Evolutionary conservation across 1,140 invertebrate genomes (phyloP).

Genomic region (Drosophila equinoxialis): DNA sequence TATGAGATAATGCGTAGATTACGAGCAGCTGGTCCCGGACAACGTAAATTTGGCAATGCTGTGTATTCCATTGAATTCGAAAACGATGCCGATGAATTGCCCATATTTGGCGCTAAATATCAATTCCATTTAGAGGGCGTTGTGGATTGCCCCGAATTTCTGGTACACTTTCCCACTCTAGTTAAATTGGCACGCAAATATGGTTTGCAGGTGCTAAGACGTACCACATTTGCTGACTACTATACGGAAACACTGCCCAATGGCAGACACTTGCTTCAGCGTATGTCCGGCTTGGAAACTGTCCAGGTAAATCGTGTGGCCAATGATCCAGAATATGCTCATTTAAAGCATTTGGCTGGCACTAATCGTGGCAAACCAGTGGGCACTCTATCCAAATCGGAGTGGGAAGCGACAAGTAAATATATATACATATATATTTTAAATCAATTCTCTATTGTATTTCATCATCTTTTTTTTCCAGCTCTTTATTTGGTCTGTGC

Average conservation of each 20-base stretch:
- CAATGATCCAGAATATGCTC: slow-evolving; percentile 88
- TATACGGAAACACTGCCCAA: slow-evolving; percentile 87
- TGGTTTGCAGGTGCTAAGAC: slow-evolving; percentile 90
- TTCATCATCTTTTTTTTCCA: slow-evolving; percentile 76
- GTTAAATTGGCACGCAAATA: slow-evolving; percentile 91
- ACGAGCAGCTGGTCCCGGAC: slow-evolving; percentile 84
- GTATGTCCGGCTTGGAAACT: slow-evolving; percentile 90
- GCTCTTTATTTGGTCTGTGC: slow-evolving; percentile 93
- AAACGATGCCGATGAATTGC: slow-evolving; percentile 87
- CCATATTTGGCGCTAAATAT: slow-evolving; percentile 98
- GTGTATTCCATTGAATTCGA: slow-evolving; percentile 93
- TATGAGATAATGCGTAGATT: slow-evolving; percentile 91
- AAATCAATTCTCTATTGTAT: accelerated
- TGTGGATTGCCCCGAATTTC: slow-evolving; percentile 99
- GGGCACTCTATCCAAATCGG: slow-evolving; percentile 93
- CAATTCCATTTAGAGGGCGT: slow-evolving; percentile 97
- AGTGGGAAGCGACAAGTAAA: slow-evolving; percentile 97
- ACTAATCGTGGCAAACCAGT: slow-evolving; percentile 83
- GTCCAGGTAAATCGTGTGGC: slow-evolving; percentile 86
- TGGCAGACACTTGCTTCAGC: slow-evolving; percentile 85
- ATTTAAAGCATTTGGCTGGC: slow-evolving; percentile 85
- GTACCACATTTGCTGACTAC: slow-evolving; percentile 91
- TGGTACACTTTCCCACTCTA: slow-evolving; percentile 96
- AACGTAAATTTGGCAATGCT: slow-evolving; percentile 92
- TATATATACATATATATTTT: slow-evolving; percentile 17